These are phyloP conservation scores for Recurvirostra avosetta DNA, from an alignment of 2,113 vertebrate species.

Conservation along the genomic window DNA sequence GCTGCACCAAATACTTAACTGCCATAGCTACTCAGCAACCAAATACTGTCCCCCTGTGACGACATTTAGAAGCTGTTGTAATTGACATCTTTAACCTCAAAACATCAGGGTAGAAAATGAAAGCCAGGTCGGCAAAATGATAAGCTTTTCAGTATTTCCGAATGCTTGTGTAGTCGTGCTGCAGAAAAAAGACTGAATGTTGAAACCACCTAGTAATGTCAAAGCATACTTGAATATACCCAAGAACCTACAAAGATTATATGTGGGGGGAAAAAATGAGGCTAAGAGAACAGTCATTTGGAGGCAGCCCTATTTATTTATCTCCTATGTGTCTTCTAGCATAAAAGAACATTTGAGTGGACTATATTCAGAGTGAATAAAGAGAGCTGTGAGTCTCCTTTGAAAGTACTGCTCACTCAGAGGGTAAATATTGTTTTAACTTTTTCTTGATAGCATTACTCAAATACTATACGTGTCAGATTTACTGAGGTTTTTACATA, in stretches of 20 bases:
- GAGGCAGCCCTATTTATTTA: not conserved
- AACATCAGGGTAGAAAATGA: not conserved
- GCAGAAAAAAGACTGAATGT: not conserved
- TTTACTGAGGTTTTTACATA: not conserved
- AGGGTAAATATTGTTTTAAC: not conserved
- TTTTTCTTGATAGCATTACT: not conserved
- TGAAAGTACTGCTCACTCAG: not conserved
- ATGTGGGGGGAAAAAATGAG: not conserved
- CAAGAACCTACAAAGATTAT: not conserved
- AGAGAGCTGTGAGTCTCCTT: not conserved
- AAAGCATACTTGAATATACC: not conserved
- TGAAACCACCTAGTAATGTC: not conserved
- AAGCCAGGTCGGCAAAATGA: not conserved
- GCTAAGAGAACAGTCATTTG: not conserved
- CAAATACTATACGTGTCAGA: not conserved
- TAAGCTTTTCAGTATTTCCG: not conserved
- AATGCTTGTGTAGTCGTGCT: not conserved
- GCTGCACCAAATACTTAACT: not conserved
- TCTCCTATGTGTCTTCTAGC: not conserved
- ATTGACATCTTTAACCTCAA: not conserved
- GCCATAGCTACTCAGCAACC: not conserved
- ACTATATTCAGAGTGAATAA: not conserved
- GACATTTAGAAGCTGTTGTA: not conserved
- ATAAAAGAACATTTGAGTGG: not conserved
- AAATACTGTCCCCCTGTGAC: not conserved